phyloP scores from a whole-genome alignment of 2,797 vertebrate genomes.

The Anguilla marmorata region DNA sequence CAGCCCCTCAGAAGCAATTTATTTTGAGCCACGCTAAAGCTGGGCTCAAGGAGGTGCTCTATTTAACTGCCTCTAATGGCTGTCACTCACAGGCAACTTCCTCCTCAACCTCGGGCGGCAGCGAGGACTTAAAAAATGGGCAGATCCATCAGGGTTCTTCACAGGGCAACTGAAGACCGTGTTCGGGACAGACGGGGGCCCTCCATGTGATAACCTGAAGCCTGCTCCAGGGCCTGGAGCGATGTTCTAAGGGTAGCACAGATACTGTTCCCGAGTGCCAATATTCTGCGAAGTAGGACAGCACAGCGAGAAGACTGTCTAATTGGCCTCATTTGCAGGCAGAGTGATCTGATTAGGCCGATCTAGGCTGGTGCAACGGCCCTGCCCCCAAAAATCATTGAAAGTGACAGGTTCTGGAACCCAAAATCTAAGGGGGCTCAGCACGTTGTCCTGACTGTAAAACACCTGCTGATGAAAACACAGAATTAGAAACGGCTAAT shows the following conservation, averaged over 20 bases:
- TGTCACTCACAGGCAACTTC: constrained; percentile 2
- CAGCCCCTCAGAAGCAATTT: constrained; percentile 1
- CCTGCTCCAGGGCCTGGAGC: not conserved
- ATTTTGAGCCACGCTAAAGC: not conserved
- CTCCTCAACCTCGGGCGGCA: not conserved
- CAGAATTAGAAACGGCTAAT: not conserved
- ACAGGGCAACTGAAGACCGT: not conserved
- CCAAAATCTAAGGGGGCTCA: not conserved
- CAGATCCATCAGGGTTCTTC: not conserved
- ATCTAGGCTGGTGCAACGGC: not conserved
- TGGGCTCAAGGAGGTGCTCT: not conserved
- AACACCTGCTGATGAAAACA: not conserved
- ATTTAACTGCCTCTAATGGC: constrained; percentile 10
- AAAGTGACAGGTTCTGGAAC: not conserved
- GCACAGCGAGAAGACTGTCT: not conserved
- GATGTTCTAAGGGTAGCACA: not conserved
- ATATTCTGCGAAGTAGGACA: constrained; percentile 6
- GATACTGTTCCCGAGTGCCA: not conserved
- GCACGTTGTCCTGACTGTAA: not conserved
- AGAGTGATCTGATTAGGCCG: not conserved
- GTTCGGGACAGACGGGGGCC: not conserved
- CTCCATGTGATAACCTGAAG: not conserved
- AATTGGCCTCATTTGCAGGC: constrained; percentile 11
- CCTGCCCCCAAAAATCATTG: not conserved
- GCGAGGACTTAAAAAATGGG: not conserved